phyloP scores from a whole-genome alignment of 1,140 invertebrate genomes.

The Palaemon carinicauda region DNA sequence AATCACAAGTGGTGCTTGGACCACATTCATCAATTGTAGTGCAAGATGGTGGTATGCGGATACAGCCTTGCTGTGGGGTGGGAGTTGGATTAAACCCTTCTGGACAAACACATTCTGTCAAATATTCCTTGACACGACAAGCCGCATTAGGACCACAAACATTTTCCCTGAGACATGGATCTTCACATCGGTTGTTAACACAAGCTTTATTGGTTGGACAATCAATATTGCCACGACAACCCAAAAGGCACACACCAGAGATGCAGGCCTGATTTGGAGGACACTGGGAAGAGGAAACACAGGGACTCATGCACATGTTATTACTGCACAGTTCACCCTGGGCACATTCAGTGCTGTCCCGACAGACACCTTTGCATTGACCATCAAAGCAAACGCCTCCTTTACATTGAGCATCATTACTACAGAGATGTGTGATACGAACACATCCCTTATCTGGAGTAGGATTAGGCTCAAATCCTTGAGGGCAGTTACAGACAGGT shows the following conservation, averaged over 20 bases:
- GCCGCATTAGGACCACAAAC: conserved; percentile 86
- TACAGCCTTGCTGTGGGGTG: conserved; percentile 87
- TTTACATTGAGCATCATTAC: conserved; percentile 78
- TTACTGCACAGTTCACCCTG: conserved; percentile 80
- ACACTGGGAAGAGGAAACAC: conserved; percentile 82
- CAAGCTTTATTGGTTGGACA: conserved; percentile 80
- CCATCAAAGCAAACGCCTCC: conserved; percentile 81
- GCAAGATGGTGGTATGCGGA: conserved; percentile 77
- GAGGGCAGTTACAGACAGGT: conserved; percentile 79
- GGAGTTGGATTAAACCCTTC: conserved; percentile 84
- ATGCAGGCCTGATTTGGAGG: conserved; percentile 80
- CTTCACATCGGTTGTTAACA: conserved; percentile 82
- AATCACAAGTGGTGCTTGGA: conserved; percentile 76
- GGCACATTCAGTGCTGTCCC: conserved; percentile 80
- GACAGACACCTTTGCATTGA: conserved; percentile 84
- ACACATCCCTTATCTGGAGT: conserved; percentile 75
- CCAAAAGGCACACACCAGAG: conserved; percentile 78
- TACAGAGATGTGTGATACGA: conserved; percentile 73
- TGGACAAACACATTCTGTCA: conserved; percentile 76
- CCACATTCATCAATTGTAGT: conserved; percentile 74
- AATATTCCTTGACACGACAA: conserved; percentile 75
- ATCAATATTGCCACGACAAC: conserved; percentile 83
- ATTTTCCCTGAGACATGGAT: conserved; percentile 79
- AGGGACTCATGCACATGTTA: conserved; percentile 80
- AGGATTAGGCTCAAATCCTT: conserved; percentile 74